Base-by-base conservation (phyloP, 2,888 invertebrate species). In the Diadegma fenestrale region DNA sequence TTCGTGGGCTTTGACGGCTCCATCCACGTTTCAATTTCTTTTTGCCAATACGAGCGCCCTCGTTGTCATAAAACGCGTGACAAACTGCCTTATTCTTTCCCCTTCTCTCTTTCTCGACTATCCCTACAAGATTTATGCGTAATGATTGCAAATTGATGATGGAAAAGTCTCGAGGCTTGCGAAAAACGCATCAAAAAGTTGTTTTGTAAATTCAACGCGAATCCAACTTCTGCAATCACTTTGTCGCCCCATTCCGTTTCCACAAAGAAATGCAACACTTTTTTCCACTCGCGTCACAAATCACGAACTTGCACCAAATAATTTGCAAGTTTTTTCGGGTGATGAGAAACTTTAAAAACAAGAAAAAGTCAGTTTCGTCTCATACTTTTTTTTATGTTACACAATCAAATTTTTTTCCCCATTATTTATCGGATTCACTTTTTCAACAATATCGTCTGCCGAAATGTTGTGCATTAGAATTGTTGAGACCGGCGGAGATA, bases 141-240 rank as follows among this genome's bases (percentile, higher is more conserved):
- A 80, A 86, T 86, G 84, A 88, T 90, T 88, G 88, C 87, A 89
- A 91, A 90, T 91, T 90, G 89, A 89, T 89, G 88, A 88, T 87
- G 88, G 87, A 86, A 86, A 82, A 81, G 86, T 72, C 78, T 73
- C 81, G 64, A 76, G 63, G 75, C 78, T 66, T 41, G n/a, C 63
- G 10, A 45, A 48, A 64, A 66, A 26, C 26, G 61, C 58, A 63
- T 71, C 45, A 48, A 37, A 77, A 78, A 68, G 54, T 77, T 69
- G 19, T 69, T 45, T 69, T 45, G 33, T 26, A 19, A 71, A 79
- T 71, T 58, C 61, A 45, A 22, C n/a, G 33, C 8, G 5, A 33
- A n/a, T 22, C 10, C 48, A 58, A 58, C 58, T 64, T 71, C 66
- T 51, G 30, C 75, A 64, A 64, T 58, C 75, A 43, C 80, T 72